A percentile compares a stretch with the other conserved stretches of the same genome.
These are phyloP conservation scores for Bombus vancouverensis DNA, from an alignment of 1,140 invertebrate species.

Conservation along the genomic window DNA sequence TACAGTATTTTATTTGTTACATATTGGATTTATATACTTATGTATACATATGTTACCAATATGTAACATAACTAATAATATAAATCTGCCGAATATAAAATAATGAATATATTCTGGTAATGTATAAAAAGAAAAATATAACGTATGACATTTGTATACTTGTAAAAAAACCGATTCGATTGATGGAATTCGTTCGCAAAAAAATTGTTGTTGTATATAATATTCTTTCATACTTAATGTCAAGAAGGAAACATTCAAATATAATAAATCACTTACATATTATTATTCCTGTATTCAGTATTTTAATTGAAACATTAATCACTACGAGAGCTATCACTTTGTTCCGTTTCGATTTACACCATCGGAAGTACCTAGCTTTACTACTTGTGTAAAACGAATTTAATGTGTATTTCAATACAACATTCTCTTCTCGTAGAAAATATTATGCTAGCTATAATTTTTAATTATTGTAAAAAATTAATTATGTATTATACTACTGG, in stretches of 20 bases:
- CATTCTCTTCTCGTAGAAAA: background rate
- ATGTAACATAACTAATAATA: background rate
- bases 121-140: background rate
- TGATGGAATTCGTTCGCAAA: background rate
- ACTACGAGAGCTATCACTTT: background rate
- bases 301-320: background rate
- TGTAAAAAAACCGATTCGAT: background rate
- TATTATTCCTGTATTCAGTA: background rate
- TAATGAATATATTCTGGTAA: background rate
- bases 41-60: background rate
- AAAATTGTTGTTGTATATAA: background rate
- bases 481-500: background rate
- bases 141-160: background rate
- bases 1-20: background rate
- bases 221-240: background rate
- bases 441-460: background rate
- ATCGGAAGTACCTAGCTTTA: background rate
- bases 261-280: background rate
- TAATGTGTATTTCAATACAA: background rate
- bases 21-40: background rate
- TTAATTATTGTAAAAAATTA: background rate
- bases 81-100: background rate
- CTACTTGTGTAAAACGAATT: background rate
- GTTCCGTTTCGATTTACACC: background rate
- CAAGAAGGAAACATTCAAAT: background rate